Percentiles rank a stretch among this genome's conserved stretches.
phyloP scores from a whole-genome alignment of 92 coral and sea anemone species.

The Pocillopora grandis region DNA sequence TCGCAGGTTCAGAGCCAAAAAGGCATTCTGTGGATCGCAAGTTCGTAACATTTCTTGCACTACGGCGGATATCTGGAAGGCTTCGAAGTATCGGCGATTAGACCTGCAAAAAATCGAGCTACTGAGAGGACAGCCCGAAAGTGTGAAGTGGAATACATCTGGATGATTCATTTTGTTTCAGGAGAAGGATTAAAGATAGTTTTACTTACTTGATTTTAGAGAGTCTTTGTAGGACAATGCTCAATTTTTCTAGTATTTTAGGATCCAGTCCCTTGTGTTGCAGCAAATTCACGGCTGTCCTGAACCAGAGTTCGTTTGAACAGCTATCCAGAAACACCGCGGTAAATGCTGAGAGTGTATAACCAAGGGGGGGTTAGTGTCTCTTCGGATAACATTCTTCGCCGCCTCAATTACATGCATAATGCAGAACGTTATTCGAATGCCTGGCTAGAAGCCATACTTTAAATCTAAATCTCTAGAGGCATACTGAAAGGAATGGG shows the following conservation, averaged over 20 bases:
- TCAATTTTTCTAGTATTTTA: constrained; percentile 86
- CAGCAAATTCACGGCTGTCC: constrained; percentile 79
- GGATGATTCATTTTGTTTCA: background rate
- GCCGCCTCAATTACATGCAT: no score
- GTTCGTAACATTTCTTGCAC: constrained; percentile 89
- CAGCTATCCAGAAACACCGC: constrained; percentile 86
- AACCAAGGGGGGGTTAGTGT: no score
- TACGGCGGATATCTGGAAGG: constrained; percentile 88
- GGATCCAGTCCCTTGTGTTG: constrained; percentile 79
- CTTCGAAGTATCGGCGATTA: constrained; percentile 97
- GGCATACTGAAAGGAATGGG: no score
- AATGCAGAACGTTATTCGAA: no score
- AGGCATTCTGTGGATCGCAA: constrained; percentile 90
- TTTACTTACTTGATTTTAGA: constrained; percentile 87
- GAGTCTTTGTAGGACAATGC: constrained; percentile 93
- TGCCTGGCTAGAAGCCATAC: no score
- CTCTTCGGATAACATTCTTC: no score
- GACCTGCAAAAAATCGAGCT: constrained; percentile 45
- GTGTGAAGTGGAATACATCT: background rate
- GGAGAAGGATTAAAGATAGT: no score
- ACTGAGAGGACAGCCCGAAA: no score
- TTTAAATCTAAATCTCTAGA: no score
- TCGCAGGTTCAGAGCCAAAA: constrained; percentile 85
- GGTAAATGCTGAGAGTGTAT: constrained; percentile 56
- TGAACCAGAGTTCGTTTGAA: constrained; percentile 86